Evolutionary conservation across 2,113 vertebrate genomes (phyloP), one percentile per base, ranked within the genome.

Genomic region (Alaudala cheleensis): DNA sequence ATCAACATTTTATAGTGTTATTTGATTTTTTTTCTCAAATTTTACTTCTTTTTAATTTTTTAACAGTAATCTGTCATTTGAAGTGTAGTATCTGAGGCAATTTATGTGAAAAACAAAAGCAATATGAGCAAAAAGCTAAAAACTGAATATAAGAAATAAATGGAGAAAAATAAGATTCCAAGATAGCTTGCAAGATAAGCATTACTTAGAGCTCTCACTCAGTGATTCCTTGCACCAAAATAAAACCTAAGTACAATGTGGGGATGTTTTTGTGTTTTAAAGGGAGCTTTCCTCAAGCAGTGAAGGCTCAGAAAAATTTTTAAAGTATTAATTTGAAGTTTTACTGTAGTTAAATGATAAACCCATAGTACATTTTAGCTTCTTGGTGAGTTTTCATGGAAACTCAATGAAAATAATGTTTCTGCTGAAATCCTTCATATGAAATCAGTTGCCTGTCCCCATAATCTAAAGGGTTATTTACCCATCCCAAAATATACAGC

Each of bases 1-100:
- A 86, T 58, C 33, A 70, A 33, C 7, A 31, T 81, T 88, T 83
- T 26, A 61, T 94, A 96, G 87, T 89, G 6, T 33, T 70, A 65
- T 69, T 61, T 86, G 17, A 37, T 37, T 57, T 60, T 78, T 17
- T 64, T 81, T 53, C 6, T 47, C 9, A 12, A 40, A 33, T 80
- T 62, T 40, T 39, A 28, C 19, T 26, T 72, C 2, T 19, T 53
- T 66, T 31, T 5, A 23, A 1, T 5, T 34, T 49, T 86, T 62
- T 40, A 26, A 51, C 34, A 4, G 6, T 47, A 58, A 19, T 78
- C 74, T 54, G 17, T 33, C 65, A 71, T 85, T 51, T 54, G 14
- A 69, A 78, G 57, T 12, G 31, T 53, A 14, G 33, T 31, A 86
- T 44, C 23, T 37, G 45, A 67, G 12, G 18, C 6, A 65, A 33